Evolutionary conservation across 2,888 invertebrate genomes (phyloP), one percentile per base, ranked within the genome.

Genomic region (Vandiemenella viatica): DNA sequence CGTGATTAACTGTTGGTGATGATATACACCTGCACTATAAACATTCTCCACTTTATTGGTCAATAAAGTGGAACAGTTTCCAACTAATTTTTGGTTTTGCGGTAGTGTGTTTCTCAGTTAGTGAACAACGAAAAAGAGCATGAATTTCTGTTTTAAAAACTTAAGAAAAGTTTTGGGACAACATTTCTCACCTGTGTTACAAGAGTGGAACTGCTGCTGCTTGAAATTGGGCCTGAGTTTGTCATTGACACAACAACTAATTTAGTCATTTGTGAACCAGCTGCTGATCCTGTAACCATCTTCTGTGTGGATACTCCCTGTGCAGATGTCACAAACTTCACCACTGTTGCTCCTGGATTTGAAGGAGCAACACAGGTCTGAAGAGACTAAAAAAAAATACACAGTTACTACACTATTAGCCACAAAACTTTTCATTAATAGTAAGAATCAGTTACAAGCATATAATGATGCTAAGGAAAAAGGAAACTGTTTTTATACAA

Each of bases 221-320:
- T 42, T 37, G 60, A 64, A 2, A 56, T 60, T 26, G 66, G 63
- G 26, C 55, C 53, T 48, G 62, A 60, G 46, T 59, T 59, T 1
- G 68, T 58, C 64, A 70, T 66, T 53, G 69, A 68, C 43, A 74
- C 70, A 15, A 74, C 69, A 10, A 74, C 72, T 50, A 74, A 57
- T 59, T 74, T 74, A 19, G 71, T 53, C 53, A 53, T 53, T 26
- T 45, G 48, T 7, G 49, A 46, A 23, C 37, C 26, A 15, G 46
- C 37, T 23, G 43, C 19, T n/a, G 49, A 44, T 20, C 40, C 50
- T 18, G 44, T 26, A 40, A 48, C 38, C 26, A 51, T 37, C 22
- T 49, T 49, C 45, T 48, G 51, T 8, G 42, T 53, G 52, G 42
- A 22, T 40, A 50, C 45, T 18, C 60, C 58, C 17, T 58, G 58